Base-by-base conservation (phyloP, 2,113 vertebrate species). In the Geococcyx californianus region DNA sequence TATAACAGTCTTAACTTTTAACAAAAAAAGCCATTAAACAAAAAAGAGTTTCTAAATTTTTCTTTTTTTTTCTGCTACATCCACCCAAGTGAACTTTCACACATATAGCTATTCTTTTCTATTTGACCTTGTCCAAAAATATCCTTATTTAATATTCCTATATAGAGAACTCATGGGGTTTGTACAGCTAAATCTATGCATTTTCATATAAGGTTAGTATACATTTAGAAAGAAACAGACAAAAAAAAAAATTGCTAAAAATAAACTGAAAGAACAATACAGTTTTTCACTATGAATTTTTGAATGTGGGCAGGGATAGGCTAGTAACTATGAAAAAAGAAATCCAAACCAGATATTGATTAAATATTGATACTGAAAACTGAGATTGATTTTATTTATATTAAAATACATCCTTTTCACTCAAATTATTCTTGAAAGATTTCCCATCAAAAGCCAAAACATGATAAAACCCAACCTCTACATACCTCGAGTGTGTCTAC, bases 121-220 rank as follows among this genome's bases (percentile, higher is more conserved):
- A n/a, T 81, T 93, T 90, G 34, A 68, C 20, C 24, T 72, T 70
- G 25, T 36, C 16, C 15, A 11, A 20, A 75, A 58, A 80, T 76
- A 52, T 20, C 2, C 4, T 75, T 38, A 45, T 69, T 42, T 63
- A 25, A 40, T 51, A 51, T 40, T 1, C 31, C 10, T 29, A 3
- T 62, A 40, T 9, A 49, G 29, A 28, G 0, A 73, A n/a, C 26
- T 66, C 66, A 13, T 1, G 36, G 49, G 6, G 11, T 13, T 79
- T 84, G 16, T 56, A n/a, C 2, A 45, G 4, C 1, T 13, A 74
- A 69, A 40, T 16, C 25, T 8, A 68, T 4, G 1, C 0, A 2
- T 6, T 52, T 59, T 59, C 62, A 63, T 33, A 8, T 68, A 67
- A 89, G 15, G 4, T 58, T 34, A 5, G 5, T 38, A 36, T 54